Evolutionary conservation across 2,888 invertebrate species (phyloP), one percentile per base, ranked within the genome.

Genomic region (Boloria selene): DNA sequence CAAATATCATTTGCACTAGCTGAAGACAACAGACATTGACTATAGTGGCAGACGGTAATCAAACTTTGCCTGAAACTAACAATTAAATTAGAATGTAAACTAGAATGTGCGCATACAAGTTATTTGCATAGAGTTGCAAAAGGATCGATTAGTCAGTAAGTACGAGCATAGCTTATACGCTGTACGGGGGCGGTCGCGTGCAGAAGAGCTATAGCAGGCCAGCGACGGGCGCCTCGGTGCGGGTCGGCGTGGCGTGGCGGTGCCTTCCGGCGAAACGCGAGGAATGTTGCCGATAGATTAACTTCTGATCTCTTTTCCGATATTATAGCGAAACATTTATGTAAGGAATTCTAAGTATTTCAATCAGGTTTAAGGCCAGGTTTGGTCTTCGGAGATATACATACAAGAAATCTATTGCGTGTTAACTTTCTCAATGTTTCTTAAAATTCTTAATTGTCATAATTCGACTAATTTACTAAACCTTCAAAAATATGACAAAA

Each of bases 261-360:
- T 88, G 89, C 90, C 90, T 91, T 90, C 90, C 91, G 90, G 90
- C 89, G 84, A 87, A 90, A 89, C 88, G 87, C 90, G 83, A 86
- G 86, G 88, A 90, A 90, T 90, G 90, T 90, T 91, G 89, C 90
- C 90, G 88, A 90, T 91, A 91, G 90, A 91, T 91, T 91, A 91
- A 91, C 90, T 91, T 90, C 90, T 91, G 91, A 90, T 91, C 90
- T 91, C 90, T 90, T 91, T 90, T 87, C 88, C 89, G 90, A 91
- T 91, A 91, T 90, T 89, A 90, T 87, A 86, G 87, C 87, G 80
- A 79, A 84, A 79, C 82, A 85, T 86, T 88, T 90, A 88, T 88
- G 86, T 88, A 88, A 88, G 89, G 87, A 89, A 90, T 90, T 89
- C 87, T 87, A 88, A 87, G 85, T 87, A 80, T 83, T 87, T 84